Evolutionary conservation across 2,797 vertebrate species (phyloP), one percentile per base, ranked within the genome.

Genomic region (Enteromius afrohamiltoni): DNA sequence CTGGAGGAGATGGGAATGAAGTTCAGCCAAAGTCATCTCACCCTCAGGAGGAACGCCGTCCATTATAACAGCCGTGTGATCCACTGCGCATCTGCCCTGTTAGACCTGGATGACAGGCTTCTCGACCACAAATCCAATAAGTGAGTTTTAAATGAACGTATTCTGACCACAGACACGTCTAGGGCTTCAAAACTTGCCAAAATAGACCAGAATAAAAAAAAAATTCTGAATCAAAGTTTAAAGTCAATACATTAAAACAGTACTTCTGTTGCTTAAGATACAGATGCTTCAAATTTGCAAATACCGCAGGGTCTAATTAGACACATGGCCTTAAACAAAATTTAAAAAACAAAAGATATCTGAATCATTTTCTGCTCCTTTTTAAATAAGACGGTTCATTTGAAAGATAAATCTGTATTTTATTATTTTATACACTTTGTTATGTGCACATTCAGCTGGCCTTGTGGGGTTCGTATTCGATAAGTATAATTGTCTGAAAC

Each of bases 1-100:
- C 87, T 98, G 87, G 95, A 98, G 85, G 97, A 99, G 89, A 97
- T 96, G 95, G 97, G 97, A 17, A 85, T 93, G 87, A 97, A 97
- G 87, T 97, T 98, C 89, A 97, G 97, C 90, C 93, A 96, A 80
- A 96, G 96, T 79, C 93, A 98, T 64, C 91, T 98, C 55, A 90
- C 96, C 53, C 86, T 99, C 75, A 93, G 93, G 64, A 95, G 93
- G 68, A 96, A 95, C 86, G 91, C 55, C 23, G 49, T 91, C 68
- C 90, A 92, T 65, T 96, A 95, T 88, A 94, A 87, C 89, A 91
- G 80, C 64, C 91, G 90, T 29, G 86, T 96, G 78, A 93, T 95
- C 89, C 89, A 88, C 37, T 92, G 90, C 31, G 93, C 94, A 1
- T 77, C 91, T 0, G 62, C 91, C 8, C 85, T 95, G 17, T 87